Base-by-base conservation (phyloP, 2,888 invertebrate genomes). In the Tortricodes alternella region DNA sequence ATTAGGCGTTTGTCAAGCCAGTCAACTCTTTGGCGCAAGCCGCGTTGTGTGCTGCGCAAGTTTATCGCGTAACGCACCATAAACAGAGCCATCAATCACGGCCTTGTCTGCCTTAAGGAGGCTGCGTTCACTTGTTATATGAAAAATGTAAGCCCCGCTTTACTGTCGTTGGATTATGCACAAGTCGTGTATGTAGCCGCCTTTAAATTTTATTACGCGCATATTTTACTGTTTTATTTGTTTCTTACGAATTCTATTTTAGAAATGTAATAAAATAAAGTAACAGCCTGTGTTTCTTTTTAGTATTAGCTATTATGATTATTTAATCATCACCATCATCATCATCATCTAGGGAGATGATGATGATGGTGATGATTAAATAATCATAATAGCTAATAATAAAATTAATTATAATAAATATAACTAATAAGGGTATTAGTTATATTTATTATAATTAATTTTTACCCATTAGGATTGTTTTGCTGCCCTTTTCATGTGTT, bases 21-120 rank as follows among this genome's bases (percentile, higher is more conserved):
- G 46, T 11, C 11, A 34, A 32, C 46, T 32, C 34, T 32, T 34
- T 46, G 32, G 34, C 32, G 15, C 29, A 3, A 6, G 15, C 23
- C 5, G n/a, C 32, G 35, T 44, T 52, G 15, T 49, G 35, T 16
- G 9, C 29, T 44, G 50, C 32, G 43, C 37, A 56, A 56, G 37
- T 53, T 44, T 56, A 56, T 56, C 49, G 50, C 50, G 56, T 44
- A 56, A 32, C 44, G 56, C 44, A 32, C 44, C 50, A 50, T 56
- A 50, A 56, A 56, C 56, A 56, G 27, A 24, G 44, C 50, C 56
- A 56, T 56, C 56, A 56, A 56, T 56, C 56, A 56, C 44, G 35
- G 23, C 38, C 55, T 44, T 56, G 44, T 50, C 50, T 43, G 44
- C 49, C 18, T 32, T 48, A 48, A 55, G 48, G 43, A 43, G 35